A percentile compares a stretch with the other conserved stretches of the same genome.
Evolutionary conservation across 2,113 vertebrate species (phyloP).

Genomic region (Hylia prasina): DNA sequence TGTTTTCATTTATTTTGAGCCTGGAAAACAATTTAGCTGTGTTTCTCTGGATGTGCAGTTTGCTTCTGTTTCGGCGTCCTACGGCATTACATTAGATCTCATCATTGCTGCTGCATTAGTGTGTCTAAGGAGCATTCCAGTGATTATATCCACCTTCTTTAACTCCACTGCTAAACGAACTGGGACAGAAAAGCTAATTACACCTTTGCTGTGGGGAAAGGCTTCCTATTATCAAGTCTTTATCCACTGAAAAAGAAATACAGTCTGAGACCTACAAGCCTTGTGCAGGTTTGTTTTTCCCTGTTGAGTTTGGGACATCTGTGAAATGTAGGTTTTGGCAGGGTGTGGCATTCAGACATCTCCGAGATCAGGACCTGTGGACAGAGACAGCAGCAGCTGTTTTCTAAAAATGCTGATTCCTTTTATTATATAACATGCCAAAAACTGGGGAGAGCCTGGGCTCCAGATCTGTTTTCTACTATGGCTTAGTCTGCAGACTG

Average conservation of each 20-base stretch:
- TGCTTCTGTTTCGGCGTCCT: background rate
- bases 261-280: background rate
- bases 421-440: background rate
- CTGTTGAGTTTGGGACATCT: background rate
- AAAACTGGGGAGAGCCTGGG: background rate
- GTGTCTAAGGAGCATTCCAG: background rate
- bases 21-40: slow-evolving; percentile 29
- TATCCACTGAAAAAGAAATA: background rate
- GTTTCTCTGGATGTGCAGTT: slow-evolving; percentile 11
- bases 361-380: background rate
- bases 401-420: background rate
- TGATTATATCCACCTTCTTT: background rate
- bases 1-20: slow-evolving; percentile 47
- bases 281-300: background rate
- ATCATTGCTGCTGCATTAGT: background rate
- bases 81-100: background rate
- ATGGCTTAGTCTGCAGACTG: background rate
- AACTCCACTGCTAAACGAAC: slow-evolving; percentile 17
- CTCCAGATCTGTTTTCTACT: background rate
- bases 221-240: background rate
- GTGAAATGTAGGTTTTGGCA: background rate
- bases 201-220: background rate
- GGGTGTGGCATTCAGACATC: background rate
- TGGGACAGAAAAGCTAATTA: slow-evolving; percentile 30
- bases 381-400: background rate